phyloP scores from a whole-genome alignment of 2,113 vertebrate genomes.

The Todiramphus chloris region DNA sequence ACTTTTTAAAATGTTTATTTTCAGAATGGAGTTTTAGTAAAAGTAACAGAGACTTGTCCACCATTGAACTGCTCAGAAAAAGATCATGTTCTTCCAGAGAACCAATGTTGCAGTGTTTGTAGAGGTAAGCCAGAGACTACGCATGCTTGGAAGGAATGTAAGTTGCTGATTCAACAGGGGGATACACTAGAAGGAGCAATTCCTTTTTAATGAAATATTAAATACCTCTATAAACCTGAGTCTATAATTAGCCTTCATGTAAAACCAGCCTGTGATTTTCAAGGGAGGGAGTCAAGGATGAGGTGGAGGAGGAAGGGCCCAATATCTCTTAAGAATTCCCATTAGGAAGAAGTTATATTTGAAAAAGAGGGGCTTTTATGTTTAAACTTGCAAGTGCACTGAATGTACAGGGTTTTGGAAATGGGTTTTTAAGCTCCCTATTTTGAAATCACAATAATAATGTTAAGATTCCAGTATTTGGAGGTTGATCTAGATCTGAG shows the following conservation, averaged over 20 bases:
- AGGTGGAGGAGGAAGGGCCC: neutral
- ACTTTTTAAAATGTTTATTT: slow-evolving; percentile 26
- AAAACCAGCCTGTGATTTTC: neutral
- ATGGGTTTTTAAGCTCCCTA: neutral
- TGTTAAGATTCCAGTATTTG: neutral
- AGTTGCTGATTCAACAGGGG: neutral
- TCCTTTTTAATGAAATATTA: neutral
- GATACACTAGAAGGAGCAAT: neutral
- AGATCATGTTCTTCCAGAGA: slow-evolving; percentile 89
- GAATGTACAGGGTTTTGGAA: neutral
- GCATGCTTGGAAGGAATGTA: neutral
- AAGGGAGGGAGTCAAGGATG: neutral
- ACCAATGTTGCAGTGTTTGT: slow-evolving; percentile 93
- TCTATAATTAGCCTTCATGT: neutral
- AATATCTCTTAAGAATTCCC: neutral
- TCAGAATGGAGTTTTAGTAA: slow-evolving; percentile 88
- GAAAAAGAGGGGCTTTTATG: neutral
- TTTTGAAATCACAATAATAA: neutral
- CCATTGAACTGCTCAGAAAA: slow-evolving; percentile 87
- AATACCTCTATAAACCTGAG: neutral
- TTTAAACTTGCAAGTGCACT: neutral
- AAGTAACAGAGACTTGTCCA: slow-evolving; percentile 86
- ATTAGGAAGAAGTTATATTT: neutral
- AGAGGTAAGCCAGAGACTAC: slow-evolving; percentile 77
- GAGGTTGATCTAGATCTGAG: neutral